phyloP scores from a whole-genome alignment of 2,888 invertebrate genomes.

The Erynnis tages region DNA sequence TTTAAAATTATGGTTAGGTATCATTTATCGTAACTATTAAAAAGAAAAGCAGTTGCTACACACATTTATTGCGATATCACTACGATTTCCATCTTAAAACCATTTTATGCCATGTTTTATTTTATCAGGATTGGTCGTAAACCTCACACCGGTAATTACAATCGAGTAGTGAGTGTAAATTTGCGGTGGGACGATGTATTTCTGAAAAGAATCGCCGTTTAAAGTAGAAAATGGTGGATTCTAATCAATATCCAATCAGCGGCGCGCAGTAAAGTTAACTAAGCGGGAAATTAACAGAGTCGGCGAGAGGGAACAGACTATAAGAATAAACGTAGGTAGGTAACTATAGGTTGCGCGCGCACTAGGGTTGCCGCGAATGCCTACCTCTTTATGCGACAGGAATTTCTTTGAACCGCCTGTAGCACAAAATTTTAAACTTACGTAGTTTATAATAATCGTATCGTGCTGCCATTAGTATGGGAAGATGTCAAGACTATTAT shows the following conservation, averaged over 20 bases:
- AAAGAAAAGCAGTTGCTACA: neutral
- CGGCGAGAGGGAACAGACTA: conserved; percentile 44
- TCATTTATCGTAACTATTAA: no score
- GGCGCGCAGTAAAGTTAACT: conserved; percentile 75
- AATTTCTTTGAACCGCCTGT: no score
- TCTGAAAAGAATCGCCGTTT: conserved; percentile 70
- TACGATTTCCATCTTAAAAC: conserved; percentile 40
- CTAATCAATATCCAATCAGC: conserved; percentile 80
- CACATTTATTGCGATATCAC: conserved; percentile 22
- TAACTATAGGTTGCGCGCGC: neutral
- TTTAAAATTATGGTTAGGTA: no score
- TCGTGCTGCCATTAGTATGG: no score
- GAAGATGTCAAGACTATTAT: no score
- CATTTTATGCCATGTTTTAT: conserved; percentile 68
- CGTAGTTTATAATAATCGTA: no score
- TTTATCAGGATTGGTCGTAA: conserved; percentile 70
- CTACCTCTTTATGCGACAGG: no score
- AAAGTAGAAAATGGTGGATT: conserved; percentile 66
- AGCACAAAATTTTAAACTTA: no score
- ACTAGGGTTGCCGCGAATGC: conserved; percentile 6
- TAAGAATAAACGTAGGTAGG: conserved; percentile 11
- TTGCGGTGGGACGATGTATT: conserved; percentile 68
- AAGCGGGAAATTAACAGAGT: conserved; percentile 76
- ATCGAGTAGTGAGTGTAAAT: conserved; percentile 74
- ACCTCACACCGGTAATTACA: conserved; percentile 68